Percentiles rank a stretch among this genome's conserved stretches.
These are phyloP conservation scores for Protodeltote pygarga DNA, from an alignment of 2,888 invertebrate genomes.

Conservation along the genomic window DNA sequence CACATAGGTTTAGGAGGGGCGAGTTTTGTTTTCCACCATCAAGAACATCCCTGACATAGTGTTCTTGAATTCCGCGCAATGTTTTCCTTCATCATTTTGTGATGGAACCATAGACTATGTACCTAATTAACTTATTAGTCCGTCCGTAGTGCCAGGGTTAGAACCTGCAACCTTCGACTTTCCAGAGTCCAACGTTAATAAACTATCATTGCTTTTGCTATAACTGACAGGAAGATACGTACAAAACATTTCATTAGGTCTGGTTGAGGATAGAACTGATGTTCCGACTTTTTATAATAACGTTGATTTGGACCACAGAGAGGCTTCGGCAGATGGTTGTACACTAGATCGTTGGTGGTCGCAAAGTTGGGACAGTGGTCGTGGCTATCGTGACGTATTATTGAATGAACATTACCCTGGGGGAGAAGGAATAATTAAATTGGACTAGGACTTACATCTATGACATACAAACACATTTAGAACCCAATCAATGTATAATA, in stretches of 20 bases:
- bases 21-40: too few relatives aligned
- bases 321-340: conserved; percentile 84
- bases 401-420: conserved; percentile 73
- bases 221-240: conserved; percentile 41
- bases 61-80: too few relatives aligned
- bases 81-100: too few relatives aligned
- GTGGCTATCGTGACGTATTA: conserved; percentile 77
- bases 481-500: too few relatives aligned
- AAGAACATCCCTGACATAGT: too few relatives aligned
- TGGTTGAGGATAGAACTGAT: conserved; percentile 75
- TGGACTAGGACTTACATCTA: neutral
- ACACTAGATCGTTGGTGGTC: conserved; percentile 83
- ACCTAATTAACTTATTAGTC: too few relatives aligned
- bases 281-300: conserved; percentile 73
- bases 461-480: too few relatives aligned
- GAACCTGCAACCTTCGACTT: too few relatives aligned
- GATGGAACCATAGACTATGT: too few relatives aligned
- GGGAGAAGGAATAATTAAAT: conserved; percentile 23
- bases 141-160: too few relatives aligned
- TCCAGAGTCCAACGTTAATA: too few relatives aligned
- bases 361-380: conserved; percentile 80
- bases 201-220: neutral
- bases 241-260: conserved; percentile 78
- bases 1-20: neutral
- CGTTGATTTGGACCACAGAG: conserved; percentile 75